These are phyloP conservation scores for Acrocephalus kingi DNA, from an alignment of 2,113 vertebrate species.

Conservation along the genomic window DNA sequence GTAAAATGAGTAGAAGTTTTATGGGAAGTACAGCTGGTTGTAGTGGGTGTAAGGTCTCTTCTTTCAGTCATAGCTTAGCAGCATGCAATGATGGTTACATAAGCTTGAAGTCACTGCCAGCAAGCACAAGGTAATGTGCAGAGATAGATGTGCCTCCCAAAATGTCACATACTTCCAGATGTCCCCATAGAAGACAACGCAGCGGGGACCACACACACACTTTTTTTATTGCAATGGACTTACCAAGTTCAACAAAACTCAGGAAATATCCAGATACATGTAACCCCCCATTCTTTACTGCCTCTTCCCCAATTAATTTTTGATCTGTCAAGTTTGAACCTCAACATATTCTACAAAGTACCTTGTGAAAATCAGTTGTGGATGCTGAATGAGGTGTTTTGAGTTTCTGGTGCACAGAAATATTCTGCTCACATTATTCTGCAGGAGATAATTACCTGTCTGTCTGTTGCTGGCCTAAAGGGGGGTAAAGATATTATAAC, in stretches of 20 bases:
- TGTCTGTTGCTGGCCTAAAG: not conserved
- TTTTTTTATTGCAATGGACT: not conserved
- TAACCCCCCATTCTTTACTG: rapidly evolving
- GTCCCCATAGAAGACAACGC: not conserved
- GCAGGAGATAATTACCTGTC: not conserved
- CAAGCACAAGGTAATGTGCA: not conserved
- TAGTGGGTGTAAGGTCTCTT: slow-evolving; percentile 32
- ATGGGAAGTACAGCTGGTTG: slow-evolving; percentile 30
- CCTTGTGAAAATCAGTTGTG: not conserved
- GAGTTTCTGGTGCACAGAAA: not conserved
- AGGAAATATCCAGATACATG: not conserved
- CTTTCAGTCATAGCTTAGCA: not conserved
- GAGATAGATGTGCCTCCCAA: not conserved
- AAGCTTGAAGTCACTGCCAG: not conserved
- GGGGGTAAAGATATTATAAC: not conserved
- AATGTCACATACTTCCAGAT: not conserved
- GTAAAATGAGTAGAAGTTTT: not conserved
- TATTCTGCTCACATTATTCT: not conserved
- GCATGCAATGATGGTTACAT: not conserved
- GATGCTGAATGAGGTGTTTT: not conserved
- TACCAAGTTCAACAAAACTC: not conserved
- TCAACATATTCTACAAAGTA: not conserved
- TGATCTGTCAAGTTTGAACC: not conserved
- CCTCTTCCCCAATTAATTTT: not conserved
- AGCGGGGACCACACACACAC: not conserved